Percentiles rank a stretch among this genome's conserved stretches.
phyloP scores from a whole-genome alignment of 2,113 vertebrate genomes.

The Apistogramma diplotaenia region DNA sequence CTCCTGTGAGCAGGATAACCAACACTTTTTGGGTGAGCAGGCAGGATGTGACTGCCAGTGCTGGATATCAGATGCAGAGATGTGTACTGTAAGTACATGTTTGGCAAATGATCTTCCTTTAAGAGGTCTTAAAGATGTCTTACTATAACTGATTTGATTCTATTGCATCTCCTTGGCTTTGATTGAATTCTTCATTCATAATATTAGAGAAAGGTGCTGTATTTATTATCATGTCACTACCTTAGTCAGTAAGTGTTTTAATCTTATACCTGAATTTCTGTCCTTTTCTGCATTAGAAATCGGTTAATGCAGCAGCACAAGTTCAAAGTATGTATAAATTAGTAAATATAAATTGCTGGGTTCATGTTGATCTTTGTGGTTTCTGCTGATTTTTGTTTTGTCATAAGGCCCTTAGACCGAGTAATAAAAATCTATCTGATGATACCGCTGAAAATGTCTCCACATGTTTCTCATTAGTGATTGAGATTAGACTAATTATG shows the following conservation, averaged over 20 bases:
- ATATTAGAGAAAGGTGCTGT: not conserved
- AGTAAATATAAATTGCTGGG: not conserved
- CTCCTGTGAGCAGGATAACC: not conserved
- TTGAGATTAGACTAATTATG: not conserved
- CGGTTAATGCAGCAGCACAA: not conserved
- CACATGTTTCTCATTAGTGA: not conserved
- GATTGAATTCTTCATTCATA: not conserved
- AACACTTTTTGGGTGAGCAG: not conserved
- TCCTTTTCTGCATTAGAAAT: not conserved
- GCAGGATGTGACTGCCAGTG: not conserved
- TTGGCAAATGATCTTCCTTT: not conserved
- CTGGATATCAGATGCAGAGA: not conserved
- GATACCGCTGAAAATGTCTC: not conserved
- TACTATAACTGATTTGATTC: not conserved
- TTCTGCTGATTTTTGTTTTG: not conserved
- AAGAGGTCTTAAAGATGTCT: not conserved
- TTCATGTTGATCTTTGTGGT: not conserved
- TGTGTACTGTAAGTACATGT: slow-evolving; percentile 26
- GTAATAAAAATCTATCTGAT: not conserved
- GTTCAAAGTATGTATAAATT: not conserved
- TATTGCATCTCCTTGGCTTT: not conserved
- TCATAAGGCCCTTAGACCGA: not conserved
- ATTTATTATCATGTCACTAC: not conserved
- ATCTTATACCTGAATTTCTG: not conserved
- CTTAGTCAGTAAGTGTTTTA: not conserved